These are phyloP conservation scores for Catonia carolina DNA, from an alignment of 2,888 invertebrate species.

Conservation along the genomic window DNA sequence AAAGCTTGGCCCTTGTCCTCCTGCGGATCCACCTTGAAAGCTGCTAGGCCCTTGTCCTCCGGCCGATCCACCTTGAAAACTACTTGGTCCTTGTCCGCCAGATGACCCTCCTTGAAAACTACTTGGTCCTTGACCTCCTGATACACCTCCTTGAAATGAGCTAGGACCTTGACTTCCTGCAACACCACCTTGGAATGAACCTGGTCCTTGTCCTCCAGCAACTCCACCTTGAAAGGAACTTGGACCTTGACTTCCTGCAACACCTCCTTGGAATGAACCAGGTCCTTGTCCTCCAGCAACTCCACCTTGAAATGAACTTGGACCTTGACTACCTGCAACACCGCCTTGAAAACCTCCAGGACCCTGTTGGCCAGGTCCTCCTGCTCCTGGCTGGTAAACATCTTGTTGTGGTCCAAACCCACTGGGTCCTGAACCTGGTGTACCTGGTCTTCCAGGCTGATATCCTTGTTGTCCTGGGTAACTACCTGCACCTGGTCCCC, in stretches of 20 bases:
- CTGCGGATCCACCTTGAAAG: conserved; percentile 29
- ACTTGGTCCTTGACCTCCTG: conserved; percentile 38
- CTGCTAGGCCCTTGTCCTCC: conserved; percentile 34
- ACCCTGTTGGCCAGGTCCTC: conserved; percentile 30
- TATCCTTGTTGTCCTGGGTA: conserved; percentile 5
- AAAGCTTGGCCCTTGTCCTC: conserved; percentile 34
- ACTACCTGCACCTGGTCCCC: conserved; percentile 30
- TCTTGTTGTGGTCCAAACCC: conserved; percentile 19
- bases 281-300: conserved; percentile 22
- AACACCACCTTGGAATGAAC: conserved; percentile 31
- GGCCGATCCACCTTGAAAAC: conserved; percentile 29
- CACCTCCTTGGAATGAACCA: conserved; percentile 33
- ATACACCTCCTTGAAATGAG: conserved; percentile 27
- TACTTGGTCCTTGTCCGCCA: conserved; percentile 33
- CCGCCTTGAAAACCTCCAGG: conserved; percentile 28
- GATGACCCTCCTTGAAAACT: conserved; percentile 30
- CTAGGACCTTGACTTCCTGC: conserved; percentile 39
- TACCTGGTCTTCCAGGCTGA: conserved; percentile 33
- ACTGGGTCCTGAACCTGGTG: conserved; percentile 34
- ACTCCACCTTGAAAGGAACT: conserved; percentile 27
- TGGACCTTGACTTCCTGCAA: conserved; percentile 30
- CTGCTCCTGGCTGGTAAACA: conserved; percentile 30
- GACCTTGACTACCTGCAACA: conserved; percentile 22
- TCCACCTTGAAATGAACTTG: conserved; percentile 28
- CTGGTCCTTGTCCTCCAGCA: conserved; percentile 30